phyloP scores from a whole-genome alignment of 1,140 invertebrate genomes.

The Penaeus vannamei region DNA sequence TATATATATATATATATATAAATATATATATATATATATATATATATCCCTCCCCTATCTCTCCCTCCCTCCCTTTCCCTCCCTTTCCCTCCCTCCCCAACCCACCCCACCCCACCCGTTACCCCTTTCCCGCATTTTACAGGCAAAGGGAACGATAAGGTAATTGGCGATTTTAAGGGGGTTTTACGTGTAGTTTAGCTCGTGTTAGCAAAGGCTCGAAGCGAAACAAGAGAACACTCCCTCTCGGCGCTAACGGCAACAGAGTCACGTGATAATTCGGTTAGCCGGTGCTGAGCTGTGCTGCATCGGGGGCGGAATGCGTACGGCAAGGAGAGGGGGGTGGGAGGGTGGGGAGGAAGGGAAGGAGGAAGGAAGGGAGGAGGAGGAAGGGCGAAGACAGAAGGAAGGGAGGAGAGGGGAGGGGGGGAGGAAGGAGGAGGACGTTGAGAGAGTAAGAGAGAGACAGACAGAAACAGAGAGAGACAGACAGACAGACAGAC shows the following conservation, averaged over 20 bases:
- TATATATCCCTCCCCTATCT: too few species aligned
- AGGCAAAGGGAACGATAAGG: too few species aligned
- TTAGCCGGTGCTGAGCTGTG: not conserved
- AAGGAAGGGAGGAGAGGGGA: not conserved
- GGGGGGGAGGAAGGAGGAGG: not conserved
- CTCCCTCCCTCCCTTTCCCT: not conserved
- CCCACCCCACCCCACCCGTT: not conserved
- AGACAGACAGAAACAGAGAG: not conserved
- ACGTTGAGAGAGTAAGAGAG: not conserved
- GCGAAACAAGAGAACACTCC: too few species aligned
- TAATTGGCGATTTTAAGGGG: too few species aligned
- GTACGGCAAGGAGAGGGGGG: not conserved
- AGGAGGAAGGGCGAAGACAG: not conserved
- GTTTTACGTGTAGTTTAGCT: too few species aligned
- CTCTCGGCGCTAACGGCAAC: too few species aligned
- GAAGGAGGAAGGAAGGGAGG: not conserved
- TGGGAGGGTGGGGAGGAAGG: not conserved
- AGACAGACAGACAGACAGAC: not conserved
- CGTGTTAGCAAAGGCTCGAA: too few species aligned
- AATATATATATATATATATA: too few species aligned
- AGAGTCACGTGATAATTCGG: too few species aligned
- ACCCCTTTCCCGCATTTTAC: not conserved
- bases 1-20: too few species aligned
- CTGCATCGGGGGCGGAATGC: not conserved
- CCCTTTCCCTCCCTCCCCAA: too few species aligned